Base-by-base conservation (phyloP, 2,113 vertebrate species). In the Pyxicephalus adspersus region DNA sequence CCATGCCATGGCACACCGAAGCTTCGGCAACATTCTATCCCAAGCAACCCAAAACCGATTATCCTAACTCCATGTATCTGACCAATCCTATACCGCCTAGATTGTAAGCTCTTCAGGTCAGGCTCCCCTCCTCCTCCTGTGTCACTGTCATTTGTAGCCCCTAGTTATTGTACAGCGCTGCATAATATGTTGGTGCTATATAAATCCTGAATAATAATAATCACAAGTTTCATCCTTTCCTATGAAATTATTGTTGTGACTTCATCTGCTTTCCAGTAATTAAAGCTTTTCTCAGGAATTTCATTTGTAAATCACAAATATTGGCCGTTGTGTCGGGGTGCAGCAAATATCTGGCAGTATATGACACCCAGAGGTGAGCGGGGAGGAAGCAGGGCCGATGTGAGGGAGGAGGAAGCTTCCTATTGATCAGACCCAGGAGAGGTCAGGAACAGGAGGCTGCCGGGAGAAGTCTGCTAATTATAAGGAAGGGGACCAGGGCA, bases 281-380 rank as follows among this genome's bases (percentile, higher is more conserved):
- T 57, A 57, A 73, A 28, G 57, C 55, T 73, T 54, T 72, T 72
- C 11, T 72, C 68, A 55, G 68, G 68, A 72, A 72, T 72, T 72
- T 72, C 17, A 72, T 72, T 72, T 70, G 67, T 26, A 34, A 31
- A 73, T 58, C 66, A 23, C 22, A 25, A 17, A 8, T 7, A 54
- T 31, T 31, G 52, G 57, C 31, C 70, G 52, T 34, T 22, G 50
- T 2, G 18, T 6, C 50, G 22, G 52, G 50, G 7, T 20, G 68
- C 18, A 3, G 23, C 20, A 19, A 16, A 72, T 25, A 16, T 17
- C n/a, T 29, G 29, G 20, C 31, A 34, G 38, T 73, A 31, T 57
- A 73, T 57, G n/a, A 73, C 31, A 58, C 16, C 16, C 52, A 11
- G 17, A 57, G 70, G 70, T 57, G 70, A 31, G 60, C 8, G 74